Evolutionary conservation across 2,797 vertebrate genomes (phyloP), one percentile per base, ranked within the genome.

Genomic region (Gymnoscopelus microlampas): DNA sequence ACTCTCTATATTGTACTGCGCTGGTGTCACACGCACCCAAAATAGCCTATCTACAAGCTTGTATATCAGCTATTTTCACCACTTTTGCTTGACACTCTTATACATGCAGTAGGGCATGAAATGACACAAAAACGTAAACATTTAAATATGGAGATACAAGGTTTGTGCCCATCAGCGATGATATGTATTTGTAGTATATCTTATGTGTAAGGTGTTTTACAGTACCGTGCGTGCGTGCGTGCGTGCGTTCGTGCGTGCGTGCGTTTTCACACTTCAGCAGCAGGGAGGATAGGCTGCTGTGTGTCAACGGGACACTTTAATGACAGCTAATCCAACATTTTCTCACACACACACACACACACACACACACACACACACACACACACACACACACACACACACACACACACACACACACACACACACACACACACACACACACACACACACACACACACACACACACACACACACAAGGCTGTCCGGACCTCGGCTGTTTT

Each of bases 201-300:
- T 44, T 9, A 10, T 44, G 39, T 44, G 39, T 44, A 6, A 39
- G 6, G 39, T 44, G 39, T 44, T 7, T 44, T 7, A 19, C 48
- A 66, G 74, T 60, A 65, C 13, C 4, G 35, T 50, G 3, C 26
- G 35, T 58, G 56, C 50, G 29, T 23, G 47, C 29, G 4, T 29
- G 44, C 58, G 23, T 58, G 24, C 8, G 15, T 14, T 32, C 44
- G 9, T 26, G 32, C 23, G 19, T 67, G 47, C n/a, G 23, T 7
- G 23, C 49, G 19, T 66, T 39, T 57, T 10, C 15, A 54, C 7
- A 15, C 7, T 54, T 15, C n/a, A 54, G 53, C 75, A 83, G 73
- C 73, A 83, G 74, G 74, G 80, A 74, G 65, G 55, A 81, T 32
- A 57, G 71, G 74, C 85, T 88, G 87, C 48, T 73, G 66, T 77